Base-by-base conservation (phyloP, 2,888 invertebrate genomes). In the Drosophila nigricruria region DNA sequence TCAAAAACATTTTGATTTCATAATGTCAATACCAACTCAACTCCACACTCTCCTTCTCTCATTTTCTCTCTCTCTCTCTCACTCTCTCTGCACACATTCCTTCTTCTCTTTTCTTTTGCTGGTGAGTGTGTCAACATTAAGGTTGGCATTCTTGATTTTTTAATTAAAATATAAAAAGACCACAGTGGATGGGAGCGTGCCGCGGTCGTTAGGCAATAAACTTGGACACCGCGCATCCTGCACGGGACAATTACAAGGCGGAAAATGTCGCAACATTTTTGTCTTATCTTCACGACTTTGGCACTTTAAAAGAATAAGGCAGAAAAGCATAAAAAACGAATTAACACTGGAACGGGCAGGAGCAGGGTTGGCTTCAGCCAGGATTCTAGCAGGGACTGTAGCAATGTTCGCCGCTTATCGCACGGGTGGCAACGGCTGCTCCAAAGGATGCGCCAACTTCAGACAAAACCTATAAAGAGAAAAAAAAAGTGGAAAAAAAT, bases 181-280 rank as follows among this genome's bases (percentile, higher is more conserved):
- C 69, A 67, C 83, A 79, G 34, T 57, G 74, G 77, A 63, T 57
- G 75, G 76, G 81, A 83, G 79, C 82, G 76, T 85, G 81, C 73
- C 81, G 84, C 88, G 89, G 91, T 91, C 91, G 91, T 91, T 91
- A 91, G 89, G 91, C 90, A 91, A 91, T 91, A 91, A 91, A 91
- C 82, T 87, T 88, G 84, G 76, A 83, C 90, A 89, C 60, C 78
- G 82, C 66, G 77, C 77, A 62, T 78, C 78, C 77, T 74, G 80
- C 56, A 81, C 56, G 77, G 77, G 77, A 79, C 81, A 77, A 79
- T 79, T 79, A 79, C 80, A 73, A 79, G 79, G 80, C 79, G 77
- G 81, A 87, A 89, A 89, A 88, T 84, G 90, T 86, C 81, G 80
- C 78, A 77, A 80, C 78, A 81, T 85, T 83, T 83, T 82, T 72